Base-by-base conservation (phyloP, 2,113 vertebrate species). In the Cromileptes altivelis region DNA sequence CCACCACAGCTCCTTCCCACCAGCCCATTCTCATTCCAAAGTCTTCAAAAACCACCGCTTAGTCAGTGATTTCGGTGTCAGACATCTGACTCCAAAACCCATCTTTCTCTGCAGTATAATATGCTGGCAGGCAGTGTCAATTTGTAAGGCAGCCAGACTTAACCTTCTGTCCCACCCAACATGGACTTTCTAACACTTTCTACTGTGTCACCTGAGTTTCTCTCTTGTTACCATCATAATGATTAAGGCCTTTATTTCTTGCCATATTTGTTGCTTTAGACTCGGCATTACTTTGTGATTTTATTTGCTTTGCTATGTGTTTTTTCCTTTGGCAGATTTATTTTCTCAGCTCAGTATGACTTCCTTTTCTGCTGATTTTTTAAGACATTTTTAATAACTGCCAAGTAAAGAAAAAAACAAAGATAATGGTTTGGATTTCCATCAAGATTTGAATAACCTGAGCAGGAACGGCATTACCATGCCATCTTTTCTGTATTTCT, bases 391-490 rank as follows among this genome's bases (percentile, higher is more conserved):
- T 60, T 47, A 47, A 70, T 53, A 33, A 53, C 13, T 33, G 17
- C 49, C 65, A 49, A 37, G 21, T 18, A 55, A 68, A 67, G 5
- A 27, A 15, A 25, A 70, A n/a, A 50, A 77, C 47, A 52, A n/a
- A 27, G 15, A 53, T 64, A 74, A 45, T 63, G 42, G 11, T 27
- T 55, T 73, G 40, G 63, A 55, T 40, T 42, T 7, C 25, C 53
- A 47, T 87, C 50, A 63, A 45, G 23, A 73, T 57, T 55, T 58
- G 45, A 75, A 52, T 75, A 65, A 82, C 27, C 52, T 79, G 19
- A 53, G 33, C n/a, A 49, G 40, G 18, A 55, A 37, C 56, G 21
- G 53, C 50, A 25, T 33, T 33, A 13, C 25, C 3, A 13, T 17
- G 9, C 5, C 68, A 50, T 49, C 13, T 70, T 50, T 14, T 67